Evolutionary conservation across 2,113 vertebrate genomes (phyloP).

Genomic region (Callionymus lyra): DNA sequence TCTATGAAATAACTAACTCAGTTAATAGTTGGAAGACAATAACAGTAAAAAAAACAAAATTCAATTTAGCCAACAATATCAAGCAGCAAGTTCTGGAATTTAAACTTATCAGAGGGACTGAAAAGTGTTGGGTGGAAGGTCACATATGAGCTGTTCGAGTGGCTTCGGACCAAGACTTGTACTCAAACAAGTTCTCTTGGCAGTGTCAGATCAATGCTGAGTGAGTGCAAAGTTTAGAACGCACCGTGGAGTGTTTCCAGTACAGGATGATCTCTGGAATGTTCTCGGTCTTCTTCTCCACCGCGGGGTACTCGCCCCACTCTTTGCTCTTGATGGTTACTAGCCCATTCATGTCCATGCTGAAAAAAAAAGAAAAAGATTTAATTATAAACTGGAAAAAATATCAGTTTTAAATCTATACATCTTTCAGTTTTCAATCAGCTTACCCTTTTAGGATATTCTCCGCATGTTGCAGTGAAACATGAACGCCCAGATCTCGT

Average conservation of each 20-base stretch:
- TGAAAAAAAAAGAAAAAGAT: constrained; percentile 35
- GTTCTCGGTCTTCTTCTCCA: constrained; percentile 79
- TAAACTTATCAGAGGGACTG: no score
- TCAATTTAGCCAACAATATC: no score
- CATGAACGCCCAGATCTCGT: constrained; percentile 83
- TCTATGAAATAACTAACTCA: no score
- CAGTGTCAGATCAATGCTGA: not conserved
- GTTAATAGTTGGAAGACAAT: no score
- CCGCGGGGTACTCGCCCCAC: constrained; percentile 81
- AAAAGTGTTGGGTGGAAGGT: no score
- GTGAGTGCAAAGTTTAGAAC: constrained; percentile 7
- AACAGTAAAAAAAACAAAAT: no score
- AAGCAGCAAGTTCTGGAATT: no score
- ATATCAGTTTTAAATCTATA: rapidly evolving
- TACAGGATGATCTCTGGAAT: constrained; percentile 96
- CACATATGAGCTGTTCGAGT: no score
- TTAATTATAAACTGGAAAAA: not conserved
- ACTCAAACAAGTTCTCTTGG: no score
- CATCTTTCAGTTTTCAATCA: not conserved
- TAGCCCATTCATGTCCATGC: constrained; percentile 92
- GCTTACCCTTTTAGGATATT: constrained; percentile 84
- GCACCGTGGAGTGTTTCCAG: constrained; percentile 97
- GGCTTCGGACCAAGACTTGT: no score
- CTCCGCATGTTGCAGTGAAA: constrained; percentile 84
- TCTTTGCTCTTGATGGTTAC: constrained; percentile 93